Evolutionary conservation across 30 jellyfish, hydroid and myxozoan species (phyloP), one percentile per base, ranked within the genome.

Genomic region (Rhopilema esculentum): DNA sequence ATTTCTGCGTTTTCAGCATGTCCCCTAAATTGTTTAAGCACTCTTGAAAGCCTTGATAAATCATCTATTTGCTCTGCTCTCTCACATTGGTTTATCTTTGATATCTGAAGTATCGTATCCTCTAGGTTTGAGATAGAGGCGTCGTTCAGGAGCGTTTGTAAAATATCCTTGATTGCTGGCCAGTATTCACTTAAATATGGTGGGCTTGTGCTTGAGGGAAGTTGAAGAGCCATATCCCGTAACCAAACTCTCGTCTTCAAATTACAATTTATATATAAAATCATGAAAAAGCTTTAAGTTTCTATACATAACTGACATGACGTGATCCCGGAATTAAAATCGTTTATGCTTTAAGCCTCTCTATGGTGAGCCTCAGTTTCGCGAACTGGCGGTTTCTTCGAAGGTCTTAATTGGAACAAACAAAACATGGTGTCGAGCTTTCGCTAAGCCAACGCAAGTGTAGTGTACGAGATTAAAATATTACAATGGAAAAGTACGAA

Each of bases 361-460:
- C 2, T 80, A 16, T 68, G 27, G 28, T 8, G 16, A 72, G 92
- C 92, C 92, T 84, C 92, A 40, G 73, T 50, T 21, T 27, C 74
- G 29, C 32, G 74, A 69, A 51, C 71, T 72, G 92, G 92, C 92
- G 92, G 92, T 84, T 84, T 84, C 92, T 84, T 84, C 92, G 92
- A 84, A 84, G 92, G 66, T 69, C 30, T 49, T 49, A 40, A 68
- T 28, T 65, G 74, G 77, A 83, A 69, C 80, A 79, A 79, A 79
- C 85, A 70, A 69, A 72, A 15, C 49, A 32, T 66, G 50, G 77
- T 0, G 32, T 27, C n/a, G 21, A 16, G 32, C 48, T 8, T 8
- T 20, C 27, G 74, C 31, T 40, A 40, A 40, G 57, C 57, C 9
- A 12, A 6, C 12, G 6, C 57, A 40, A 40, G 57, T 40, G 6